A percentile compares a stretch with the other conserved stretches of the same genome.
Conservation (phyloP, 2,113 vertebrate species). For the Eupsittula cactorum region DNA sequence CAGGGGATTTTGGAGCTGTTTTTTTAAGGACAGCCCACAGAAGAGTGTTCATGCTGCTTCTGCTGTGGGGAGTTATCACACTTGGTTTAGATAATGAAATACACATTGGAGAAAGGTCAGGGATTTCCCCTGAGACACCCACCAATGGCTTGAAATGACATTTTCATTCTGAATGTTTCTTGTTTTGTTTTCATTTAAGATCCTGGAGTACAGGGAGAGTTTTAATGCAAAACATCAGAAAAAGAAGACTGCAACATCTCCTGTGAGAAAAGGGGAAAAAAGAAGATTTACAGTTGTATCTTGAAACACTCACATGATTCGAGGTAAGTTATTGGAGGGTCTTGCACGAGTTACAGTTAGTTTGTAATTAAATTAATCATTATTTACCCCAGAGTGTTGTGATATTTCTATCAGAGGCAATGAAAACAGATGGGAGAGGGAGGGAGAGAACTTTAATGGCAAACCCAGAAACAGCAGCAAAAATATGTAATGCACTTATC, state of each 20-base stretch:
- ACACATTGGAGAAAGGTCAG: constrained; percentile 63
- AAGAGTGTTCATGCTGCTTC: constrained; percentile 12
- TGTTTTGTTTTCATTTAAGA: constrained; percentile 74
- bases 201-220: constrained; percentile 59
- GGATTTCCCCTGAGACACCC: constrained; percentile 75
- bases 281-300: constrained; percentile 36
- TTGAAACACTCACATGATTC: constrained; percentile 46
- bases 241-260: constrained; percentile 39
- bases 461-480: background rate
- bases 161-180: constrained; percentile 72
- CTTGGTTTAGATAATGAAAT: constrained; percentile 70
- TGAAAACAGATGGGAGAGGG: constrained; percentile 9
- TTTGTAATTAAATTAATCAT: constrained; percentile 32
- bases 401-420: background rate
- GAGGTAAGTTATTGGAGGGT: constrained; percentile 70
- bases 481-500: background rate
- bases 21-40: background rate
- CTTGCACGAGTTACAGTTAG: background rate
- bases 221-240: constrained; percentile 56
- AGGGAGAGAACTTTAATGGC: background rate
- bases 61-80: constrained; percentile 42
- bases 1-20: background rate
- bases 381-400: background rate
- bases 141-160: constrained; percentile 68
- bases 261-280: background rate